phyloP scores from a whole-genome alignment of 2,888 invertebrate genomes.

The Volucella inflata region DNA sequence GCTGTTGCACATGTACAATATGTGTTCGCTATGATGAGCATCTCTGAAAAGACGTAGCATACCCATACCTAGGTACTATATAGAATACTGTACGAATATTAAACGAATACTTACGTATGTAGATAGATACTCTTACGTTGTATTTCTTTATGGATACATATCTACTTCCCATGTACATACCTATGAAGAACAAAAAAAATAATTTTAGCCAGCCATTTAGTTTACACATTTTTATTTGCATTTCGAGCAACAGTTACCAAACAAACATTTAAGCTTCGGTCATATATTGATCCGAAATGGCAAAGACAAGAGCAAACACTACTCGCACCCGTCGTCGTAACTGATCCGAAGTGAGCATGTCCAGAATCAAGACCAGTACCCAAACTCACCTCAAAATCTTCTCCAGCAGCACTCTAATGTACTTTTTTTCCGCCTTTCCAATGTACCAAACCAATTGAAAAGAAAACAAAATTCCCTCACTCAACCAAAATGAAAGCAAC shows the following conservation, averaged over 20 bases:
- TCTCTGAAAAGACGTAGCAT: no score
- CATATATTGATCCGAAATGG: conserved; percentile 58
- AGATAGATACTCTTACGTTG: no score
- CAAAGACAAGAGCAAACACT: conserved; percentile 48
- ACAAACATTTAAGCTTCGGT: conserved; percentile 30
- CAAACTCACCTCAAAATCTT: conserved; percentile 25
- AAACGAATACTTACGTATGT: no score
- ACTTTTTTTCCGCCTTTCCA: conserved; percentile 1
- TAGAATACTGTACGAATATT: no score
- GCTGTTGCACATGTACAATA: no score
- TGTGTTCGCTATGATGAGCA: no score
- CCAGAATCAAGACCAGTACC: conserved; percentile 20
- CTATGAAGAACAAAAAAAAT: no score
- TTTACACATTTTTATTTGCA: conserved; percentile 22
- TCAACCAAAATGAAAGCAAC: conserved; percentile 69
- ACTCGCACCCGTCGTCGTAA: conserved; percentile 16
- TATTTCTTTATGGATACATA: no score
- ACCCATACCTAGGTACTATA: no score
- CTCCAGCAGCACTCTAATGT: conserved; percentile 18
- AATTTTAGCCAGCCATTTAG: neutral
- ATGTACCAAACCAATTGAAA: neutral
- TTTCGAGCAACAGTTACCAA: conserved; percentile 58
- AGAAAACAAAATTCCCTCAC: conserved; percentile 53
- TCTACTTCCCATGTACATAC: no score
- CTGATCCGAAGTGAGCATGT: conserved; percentile 63